Base-by-base conservation (phyloP, 2,888 invertebrate species). In the Ornithoptera priamus region DNA sequence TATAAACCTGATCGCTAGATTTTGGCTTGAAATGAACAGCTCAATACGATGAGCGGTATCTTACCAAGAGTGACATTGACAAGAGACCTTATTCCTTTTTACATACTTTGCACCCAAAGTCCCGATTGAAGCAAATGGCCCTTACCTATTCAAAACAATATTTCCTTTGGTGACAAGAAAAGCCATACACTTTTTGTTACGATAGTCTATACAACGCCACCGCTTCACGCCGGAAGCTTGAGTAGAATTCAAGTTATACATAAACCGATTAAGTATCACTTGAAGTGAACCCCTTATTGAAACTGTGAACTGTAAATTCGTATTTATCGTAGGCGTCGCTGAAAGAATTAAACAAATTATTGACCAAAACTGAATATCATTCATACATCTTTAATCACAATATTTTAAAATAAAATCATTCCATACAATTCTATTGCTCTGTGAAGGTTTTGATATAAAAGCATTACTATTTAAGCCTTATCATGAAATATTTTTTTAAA, bases 181-280 rank as follows among this genome's bases (percentile, higher is more conserved):
- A 0, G 93, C 93, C 56, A 79, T 77, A 73, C 93, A 93, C 71
- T 86, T 88, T 57, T 84, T 84, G 80, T 89, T 89, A 57, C 92
- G 84, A 69, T 93, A 93, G 71, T 93, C 91, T n/a, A 90, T 89
- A 70, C 93, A 93, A 1, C 93, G 87, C 93, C 93, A 93, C 2
- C 92, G 82, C 0, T 88, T 78, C 17, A 88, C 73, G 1, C 86
- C 88, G 0, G 78, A 67, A 2, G 76, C 73, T 6, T 80, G 79
- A 0, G 80, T 77, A 0, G 90, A 90, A 71, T 88, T 85, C 71
- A 92, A 75, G 72, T 92, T 93, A 78, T 93, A 93, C 46, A 93
- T 85, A 74, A 88, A 93, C 20, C 93, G 84, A 72, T 93, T 93
- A 46, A 93, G 78, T 17, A 93, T 91, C 12, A 90, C 84, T 81